Conservation (phyloP, 2,888 invertebrate genomes). For the Mythimna loreyi region DNA sequence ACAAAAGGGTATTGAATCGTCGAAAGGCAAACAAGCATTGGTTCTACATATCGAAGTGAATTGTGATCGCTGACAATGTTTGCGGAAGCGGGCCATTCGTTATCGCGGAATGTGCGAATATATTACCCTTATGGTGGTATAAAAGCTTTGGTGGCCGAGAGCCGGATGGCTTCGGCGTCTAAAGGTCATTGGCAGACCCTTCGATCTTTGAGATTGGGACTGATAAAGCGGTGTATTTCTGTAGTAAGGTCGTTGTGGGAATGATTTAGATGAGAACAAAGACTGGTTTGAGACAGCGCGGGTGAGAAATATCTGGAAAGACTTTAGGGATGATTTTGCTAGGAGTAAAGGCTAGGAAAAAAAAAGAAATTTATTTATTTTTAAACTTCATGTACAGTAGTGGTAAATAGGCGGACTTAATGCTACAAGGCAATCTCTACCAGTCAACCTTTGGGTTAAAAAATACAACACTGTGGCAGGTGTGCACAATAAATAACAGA, state of each 20-base stretch:
- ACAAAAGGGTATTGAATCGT: slow-evolving; percentile 41
- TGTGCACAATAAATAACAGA: too few relatives aligned
- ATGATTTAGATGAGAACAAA: too few relatives aligned
- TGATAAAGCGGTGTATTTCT: slow-evolving; percentile 26
- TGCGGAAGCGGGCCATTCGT: slow-evolving; percentile 52
- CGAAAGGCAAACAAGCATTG: slow-evolving; percentile 42
- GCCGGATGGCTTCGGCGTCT: slow-evolving; percentile 65
- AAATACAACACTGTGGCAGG: too few relatives aligned
- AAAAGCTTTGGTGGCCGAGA: slow-evolving; percentile 56
- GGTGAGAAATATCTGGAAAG: too few relatives aligned
- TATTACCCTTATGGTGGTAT: slow-evolving; percentile 70
- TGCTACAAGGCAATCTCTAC: too few relatives aligned
- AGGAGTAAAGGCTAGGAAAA: too few relatives aligned
- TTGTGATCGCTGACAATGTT: slow-evolving; percentile 49
- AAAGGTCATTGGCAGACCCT: slow-evolving; percentile 66
- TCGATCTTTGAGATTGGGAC: slow-evolving; percentile 33
- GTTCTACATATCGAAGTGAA: slow-evolving; percentile 41
- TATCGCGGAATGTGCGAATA: slow-evolving; percentile 66
- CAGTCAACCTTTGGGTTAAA: too few relatives aligned
- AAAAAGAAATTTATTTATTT: too few relatives aligned
- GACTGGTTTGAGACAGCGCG: too few relatives aligned
- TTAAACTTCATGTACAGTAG: too few relatives aligned
- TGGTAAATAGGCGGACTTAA: too few relatives aligned
- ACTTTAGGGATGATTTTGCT: too few relatives aligned
- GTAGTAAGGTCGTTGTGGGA: neutral